Base-by-base conservation (phyloP, 1,140 invertebrate species). In the Leptonema lineaticorne region DNA sequence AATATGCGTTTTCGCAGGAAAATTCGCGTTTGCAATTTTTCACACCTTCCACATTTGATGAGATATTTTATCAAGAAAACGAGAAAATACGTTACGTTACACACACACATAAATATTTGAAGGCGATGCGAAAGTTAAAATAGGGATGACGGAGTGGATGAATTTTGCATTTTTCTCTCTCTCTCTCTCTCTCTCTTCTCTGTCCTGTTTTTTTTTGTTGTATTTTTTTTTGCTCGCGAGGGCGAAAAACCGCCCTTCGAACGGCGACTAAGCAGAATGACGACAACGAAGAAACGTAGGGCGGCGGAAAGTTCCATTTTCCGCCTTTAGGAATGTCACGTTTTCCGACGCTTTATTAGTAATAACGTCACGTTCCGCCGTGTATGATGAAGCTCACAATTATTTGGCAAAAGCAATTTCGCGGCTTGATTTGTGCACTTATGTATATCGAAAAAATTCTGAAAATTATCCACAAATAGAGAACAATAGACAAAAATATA, bases 341-440 rank as follows among this genome's bases (percentile, higher is more conserved):
- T 59, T 59, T 20, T 24, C 28, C 57, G 4, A 20, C 9, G n/a
- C 57, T 14, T 18, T 59, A 59, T 59, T 59, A 59, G 57, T 59
- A 59, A 59, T 59, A 29, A n/a, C 28, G 30, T 59, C 57, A 59
- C 57, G 57, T 59, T 59, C 20, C 28, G 16, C 57, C 57, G 27
- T 59, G 57, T 59, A 59, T 59, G 50, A 53, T 53, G 57, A 59
- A 59, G 57, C 57, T 16, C 33, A 59, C 57, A 59, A 59, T 59
- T 59, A 59, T 59, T 59, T 59, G 57, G 57, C 30, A 27, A 18
- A 20, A 59, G 27, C 57, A 59, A 59, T 59, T 59, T 59, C 57
- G 57, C 57, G 28, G 57, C 57, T 59, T 59, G 28, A 59, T 59
- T 59, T 59, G 57, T 59, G 57, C 33, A 59, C 57, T 16, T 30